Conservation (phyloP, 2,888 invertebrate species). For the Deilephila elpenor region DNA sequence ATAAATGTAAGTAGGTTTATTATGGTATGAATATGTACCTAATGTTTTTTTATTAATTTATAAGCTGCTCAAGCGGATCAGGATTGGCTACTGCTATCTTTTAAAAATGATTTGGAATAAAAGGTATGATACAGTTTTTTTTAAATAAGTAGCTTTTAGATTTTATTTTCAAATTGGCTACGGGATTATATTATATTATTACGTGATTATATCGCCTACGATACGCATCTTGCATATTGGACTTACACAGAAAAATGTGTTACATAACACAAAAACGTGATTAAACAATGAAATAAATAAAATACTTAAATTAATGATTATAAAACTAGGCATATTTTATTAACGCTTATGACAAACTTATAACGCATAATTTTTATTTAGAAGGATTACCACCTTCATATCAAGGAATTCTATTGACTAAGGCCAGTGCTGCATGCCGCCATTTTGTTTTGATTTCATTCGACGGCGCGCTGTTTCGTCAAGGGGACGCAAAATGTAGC, state of each 20-base stretch:
- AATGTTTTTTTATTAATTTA: constrained; percentile 49
- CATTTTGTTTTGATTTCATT: constrained; percentile 56
- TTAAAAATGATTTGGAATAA: constrained; percentile 64
- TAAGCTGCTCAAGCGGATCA: constrained; percentile 66
- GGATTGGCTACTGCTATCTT: constrained; percentile 52
- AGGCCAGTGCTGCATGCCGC: constrained; percentile 42
- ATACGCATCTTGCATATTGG: not conserved
- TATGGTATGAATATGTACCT: not conserved
- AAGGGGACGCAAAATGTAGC: constrained; percentile 43
- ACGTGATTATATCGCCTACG: not conserved
- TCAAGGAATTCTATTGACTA: not conserved
- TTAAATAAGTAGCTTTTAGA: not conserved
- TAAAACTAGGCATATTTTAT: too few species aligned
- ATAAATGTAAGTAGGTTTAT: not conserved
- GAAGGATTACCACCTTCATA: not conserved
- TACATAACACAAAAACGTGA: not conserved
- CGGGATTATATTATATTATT: not conserved
- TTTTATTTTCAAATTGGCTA: not conserved
- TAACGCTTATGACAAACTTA: too few species aligned
- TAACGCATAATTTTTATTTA: not conserved
- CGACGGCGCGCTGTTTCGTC: constrained; percentile 40
- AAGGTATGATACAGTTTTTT: constrained; percentile 62
- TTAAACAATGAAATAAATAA: not conserved
- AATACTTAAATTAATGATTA: too few species aligned
- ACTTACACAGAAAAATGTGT: not conserved